Evolutionary conservation across 2,888 invertebrate genomes (phyloP), one percentile per base, ranked within the genome.

Genomic region (Lobophora halterata): DNA sequence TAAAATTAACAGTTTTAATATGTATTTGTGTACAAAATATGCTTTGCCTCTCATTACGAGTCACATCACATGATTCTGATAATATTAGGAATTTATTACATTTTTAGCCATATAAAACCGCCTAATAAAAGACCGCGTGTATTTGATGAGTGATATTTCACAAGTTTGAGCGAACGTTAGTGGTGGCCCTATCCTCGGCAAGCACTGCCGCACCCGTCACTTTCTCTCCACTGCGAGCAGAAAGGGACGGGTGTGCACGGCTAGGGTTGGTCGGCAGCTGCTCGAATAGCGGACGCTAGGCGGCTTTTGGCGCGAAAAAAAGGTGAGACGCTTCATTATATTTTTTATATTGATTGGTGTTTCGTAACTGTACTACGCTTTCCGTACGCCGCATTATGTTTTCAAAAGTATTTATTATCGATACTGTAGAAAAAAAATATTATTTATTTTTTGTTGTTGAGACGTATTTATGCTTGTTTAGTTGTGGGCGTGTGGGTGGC

Each of bases 1-100:
- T n/a, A n/a, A n/a, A n/a, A n/a, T n/a, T n/a, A n/a, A n/a, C n/a
- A n/a, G n/a, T n/a, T 20, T 16, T 33, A 30, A 10, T 26, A 32
- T 25, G 13, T 12, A 17, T 28, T 25, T 37, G n/a, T n/a, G n/a
- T 25, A 40, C 35, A 24, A 29, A 34, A 37, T 33, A 43, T 44
- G 71, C 66, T 69, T 69, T 67, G 73, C 72, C 73, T 66, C 67
- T 63, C 68, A 66, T 63, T 14, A 13, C 55, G 52, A 57, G 47
- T 57, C 12, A 26, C 8, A n/a, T n/a, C n/a, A n/a, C 9, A 26
- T 23, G 9, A 25, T 24, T 11, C 17, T n/a, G 8, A 20, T 28
- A 19, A 14, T 16, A 21, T 1, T n/a, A n/a, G n/a, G n/a, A n/a
- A n/a, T n/a, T n/a, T n/a, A n/a, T n/a, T n/a, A n/a, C n/a, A n/a